These are phyloP conservation scores for Lagorchestes hirsutus DNA, from an alignment of 2,797 vertebrate species.

Conservation along the genomic window DNA sequence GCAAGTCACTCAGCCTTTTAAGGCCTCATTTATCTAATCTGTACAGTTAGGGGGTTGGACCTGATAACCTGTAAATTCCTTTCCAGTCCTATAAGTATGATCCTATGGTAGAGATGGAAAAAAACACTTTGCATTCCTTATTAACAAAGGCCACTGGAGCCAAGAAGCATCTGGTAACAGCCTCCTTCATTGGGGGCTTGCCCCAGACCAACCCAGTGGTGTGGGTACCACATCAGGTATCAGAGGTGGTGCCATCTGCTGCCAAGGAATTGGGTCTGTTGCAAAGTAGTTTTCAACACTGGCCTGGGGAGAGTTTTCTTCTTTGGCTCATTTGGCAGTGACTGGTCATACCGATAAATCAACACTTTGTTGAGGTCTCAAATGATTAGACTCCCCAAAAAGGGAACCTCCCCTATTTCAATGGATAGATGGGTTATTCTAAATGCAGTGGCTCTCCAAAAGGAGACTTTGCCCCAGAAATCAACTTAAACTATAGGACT, in stretches of 20 bases:
- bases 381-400: background rate
- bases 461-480: background rate
- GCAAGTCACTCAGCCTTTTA: background rate
- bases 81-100: background rate
- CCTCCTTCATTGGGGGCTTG: background rate
- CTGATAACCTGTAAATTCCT: background rate
- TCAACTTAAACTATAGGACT: background rate
- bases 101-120: background rate
- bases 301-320: background rate
- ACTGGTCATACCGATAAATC: background rate
- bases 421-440: background rate
- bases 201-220: background rate
- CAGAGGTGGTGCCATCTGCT: background rate
- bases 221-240: background rate
- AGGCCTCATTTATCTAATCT: background rate
- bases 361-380: background rate
- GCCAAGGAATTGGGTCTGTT: background rate
- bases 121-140: background rate
- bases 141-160: background rate
- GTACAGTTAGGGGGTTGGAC: background rate
- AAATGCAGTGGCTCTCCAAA: background rate
- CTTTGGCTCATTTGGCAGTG: background rate
- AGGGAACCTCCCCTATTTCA: background rate
- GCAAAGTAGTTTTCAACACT: background rate
- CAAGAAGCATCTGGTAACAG: background rate